Evolutionary conservation across 2,113 vertebrate species (phyloP), one percentile per base, ranked within the genome.

Genomic region (Phalacrocorax pelagicus): DNA sequence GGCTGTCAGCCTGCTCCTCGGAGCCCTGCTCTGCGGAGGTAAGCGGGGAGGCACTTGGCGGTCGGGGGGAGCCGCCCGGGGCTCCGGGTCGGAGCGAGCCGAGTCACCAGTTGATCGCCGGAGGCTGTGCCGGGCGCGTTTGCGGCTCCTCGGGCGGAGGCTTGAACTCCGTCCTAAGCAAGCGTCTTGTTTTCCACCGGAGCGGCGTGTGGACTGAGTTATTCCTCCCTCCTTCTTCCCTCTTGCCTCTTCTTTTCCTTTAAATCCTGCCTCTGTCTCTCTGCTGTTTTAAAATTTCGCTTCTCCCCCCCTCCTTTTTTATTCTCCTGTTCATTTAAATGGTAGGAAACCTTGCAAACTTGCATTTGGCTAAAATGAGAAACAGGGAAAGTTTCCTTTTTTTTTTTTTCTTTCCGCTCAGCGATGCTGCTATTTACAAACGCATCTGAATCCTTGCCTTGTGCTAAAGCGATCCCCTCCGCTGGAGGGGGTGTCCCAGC

Each of bases 21-120:
- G 38, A 38, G 38, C 38, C 10, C 82, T 98, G 83, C 95, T 98
- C 18, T 96, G 97, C 91, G 77, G 86, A 98, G 98, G 98, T 98
- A 83, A 98, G 97, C 12, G 63, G 34, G 62, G 27, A 23, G 54
- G 42, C 69, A 54, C 91, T 89, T 32, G 84, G 67, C 15, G 13
- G 8, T 44, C 36, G 36, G 9, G 34, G 66, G 81, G 40, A 24
- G 40, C 26, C n/a, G 30, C 38, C 40, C 3, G 69, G 38, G 4
- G 32, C 58, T 27, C 4, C 6, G 21, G 6, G 66, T 58, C 4
- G 59, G 29, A 34, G 66, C n/a, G 9, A 11, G 24, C 2, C 42
- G n/a, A 15, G 77, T 36, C 94, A 97, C 92, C 95, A 93, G 95
- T 96, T 97, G 95, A 93, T 81, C 36, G 87, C 58, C 3, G 3